Percentiles rank a stretch among this genome's conserved stretches.
phyloP scores from a whole-genome alignment of 2,797 vertebrate species.

The Thamnophis elegans region DNA sequence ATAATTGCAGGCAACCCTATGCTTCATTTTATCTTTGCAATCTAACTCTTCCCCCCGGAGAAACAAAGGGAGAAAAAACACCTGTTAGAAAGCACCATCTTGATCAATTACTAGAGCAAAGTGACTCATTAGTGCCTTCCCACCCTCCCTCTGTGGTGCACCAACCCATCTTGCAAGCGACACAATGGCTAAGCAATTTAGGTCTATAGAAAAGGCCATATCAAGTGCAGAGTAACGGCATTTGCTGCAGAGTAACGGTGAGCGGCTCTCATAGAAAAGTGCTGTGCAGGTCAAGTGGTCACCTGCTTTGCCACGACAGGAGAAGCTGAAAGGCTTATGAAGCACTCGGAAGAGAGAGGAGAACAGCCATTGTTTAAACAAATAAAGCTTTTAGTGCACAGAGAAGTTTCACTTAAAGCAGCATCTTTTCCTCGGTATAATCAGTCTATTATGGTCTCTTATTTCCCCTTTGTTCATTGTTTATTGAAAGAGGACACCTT shows the following conservation, averaged over 20 bases:
- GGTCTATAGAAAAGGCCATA: conserved; percentile 9
- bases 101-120: conserved; percentile 23
- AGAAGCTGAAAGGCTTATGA: conserved; percentile 17
- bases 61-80: background rate
- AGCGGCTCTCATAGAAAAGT: conserved; percentile 14
- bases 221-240: conserved; percentile 2
- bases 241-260: background rate
- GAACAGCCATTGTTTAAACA: conserved; percentile 9
- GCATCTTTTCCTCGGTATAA: conserved; percentile 5
- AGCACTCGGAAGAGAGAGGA: background rate
- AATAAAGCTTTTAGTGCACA: conserved; percentile 18
- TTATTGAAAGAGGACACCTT: background rate
- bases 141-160: background rate
- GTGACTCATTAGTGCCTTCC: conserved; percentile 16
- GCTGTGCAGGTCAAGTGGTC: conserved; percentile 15
- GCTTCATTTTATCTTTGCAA: conserved; percentile 19
- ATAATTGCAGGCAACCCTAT: background rate
- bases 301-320: conserved; percentile 18
- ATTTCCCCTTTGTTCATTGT: background rate
- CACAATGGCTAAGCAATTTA: conserved; percentile 22
- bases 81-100: conserved; percentile 2
- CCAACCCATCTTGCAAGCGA: background rate
- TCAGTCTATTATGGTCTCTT: background rate
- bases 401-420: conserved; percentile 9
- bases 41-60: background rate